These are phyloP conservation scores for Drosophila willistoni DNA, from an alignment of 1,140 invertebrate genomes.

Conservation along the genomic window DNA sequence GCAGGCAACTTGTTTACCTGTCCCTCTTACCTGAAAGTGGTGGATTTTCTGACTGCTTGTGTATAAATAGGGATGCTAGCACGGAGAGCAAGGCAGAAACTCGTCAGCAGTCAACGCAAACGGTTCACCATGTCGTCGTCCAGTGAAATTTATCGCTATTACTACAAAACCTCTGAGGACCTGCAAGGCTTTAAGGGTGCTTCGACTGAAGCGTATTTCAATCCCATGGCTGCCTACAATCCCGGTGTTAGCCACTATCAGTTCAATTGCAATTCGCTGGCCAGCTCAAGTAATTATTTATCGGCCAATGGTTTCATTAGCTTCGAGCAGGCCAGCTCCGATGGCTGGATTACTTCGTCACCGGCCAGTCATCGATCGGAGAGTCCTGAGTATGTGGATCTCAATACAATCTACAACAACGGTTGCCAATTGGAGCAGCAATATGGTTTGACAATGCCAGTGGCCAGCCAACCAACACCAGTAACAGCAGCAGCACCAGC, in stretches of 20 bases:
- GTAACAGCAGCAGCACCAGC: background rate
- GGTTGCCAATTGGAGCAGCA: conserved; percentile 44
- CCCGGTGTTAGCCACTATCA: conserved; percentile 68
- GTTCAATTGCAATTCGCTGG: conserved; percentile 66
- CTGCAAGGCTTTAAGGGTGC: conserved; percentile 72
- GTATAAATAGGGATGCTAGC: conserved; percentile 70
- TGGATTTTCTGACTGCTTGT: conserved; percentile 31
- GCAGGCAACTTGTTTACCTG: conserved; percentile 64
- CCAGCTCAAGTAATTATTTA: conserved; percentile 69
- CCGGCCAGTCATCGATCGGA: conserved; percentile 85
- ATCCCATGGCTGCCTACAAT: conserved; percentile 81
- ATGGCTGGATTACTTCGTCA: conserved; percentile 86
- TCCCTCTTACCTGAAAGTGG: conserved; percentile 63
- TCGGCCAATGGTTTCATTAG: conserved; percentile 73
- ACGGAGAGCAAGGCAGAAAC: conserved; percentile 62
- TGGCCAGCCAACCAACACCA: background rate
- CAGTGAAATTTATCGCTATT: conserved; percentile 81
- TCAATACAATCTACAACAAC: conserved; percentile 76
- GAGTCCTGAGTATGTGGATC: conserved; percentile 84
- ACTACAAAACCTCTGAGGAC: conserved; percentile 81
- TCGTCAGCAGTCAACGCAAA: conserved; percentile 56
- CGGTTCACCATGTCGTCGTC: conserved; percentile 59
- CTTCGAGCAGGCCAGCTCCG: conserved; percentile 82
- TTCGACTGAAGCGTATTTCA: conserved; percentile 67
- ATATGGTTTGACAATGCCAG: conserved; percentile 34